These are phyloP conservation scores for Lamellibrachia luymesi DNA, from an alignment of 1,140 invertebrate genomes.

Conservation along the genomic window DNA sequence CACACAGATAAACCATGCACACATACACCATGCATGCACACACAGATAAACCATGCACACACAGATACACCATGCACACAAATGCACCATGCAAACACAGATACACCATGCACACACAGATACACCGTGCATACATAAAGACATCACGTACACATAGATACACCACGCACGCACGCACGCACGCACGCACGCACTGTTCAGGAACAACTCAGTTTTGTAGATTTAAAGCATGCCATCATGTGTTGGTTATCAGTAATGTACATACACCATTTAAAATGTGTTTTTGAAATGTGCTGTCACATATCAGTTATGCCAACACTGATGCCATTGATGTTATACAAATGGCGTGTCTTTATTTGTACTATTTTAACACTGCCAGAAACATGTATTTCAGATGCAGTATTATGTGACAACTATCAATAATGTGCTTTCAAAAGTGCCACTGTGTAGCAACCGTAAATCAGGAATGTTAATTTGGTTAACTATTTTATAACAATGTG, in stretches of 20 bases:
- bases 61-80: too few relatives aligned
- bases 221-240: not conserved
- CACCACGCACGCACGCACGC: not conserved
- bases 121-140: too few relatives aligned
- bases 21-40: not conserved
- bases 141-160: not conserved
- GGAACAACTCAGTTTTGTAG: not conserved
- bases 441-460: not conserved
- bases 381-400: not conserved
- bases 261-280: too few relatives aligned
- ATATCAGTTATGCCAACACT: not conserved
- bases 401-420: not conserved
- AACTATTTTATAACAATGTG: not conserved
- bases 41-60: too few relatives aligned
- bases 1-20: not conserved
- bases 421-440: not conserved
- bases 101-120: too few relatives aligned
- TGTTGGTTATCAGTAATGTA: not conserved
- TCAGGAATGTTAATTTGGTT: constrained; percentile 2
- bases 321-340: not conserved
- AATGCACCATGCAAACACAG: too few relatives aligned
- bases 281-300: too few relatives aligned
- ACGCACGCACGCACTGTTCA: not conserved
- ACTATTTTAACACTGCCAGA: not conserved
- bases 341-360: not conserved